Base-by-base conservation (phyloP, 2,113 vertebrate species). In the Morphnarchus princeps region DNA sequence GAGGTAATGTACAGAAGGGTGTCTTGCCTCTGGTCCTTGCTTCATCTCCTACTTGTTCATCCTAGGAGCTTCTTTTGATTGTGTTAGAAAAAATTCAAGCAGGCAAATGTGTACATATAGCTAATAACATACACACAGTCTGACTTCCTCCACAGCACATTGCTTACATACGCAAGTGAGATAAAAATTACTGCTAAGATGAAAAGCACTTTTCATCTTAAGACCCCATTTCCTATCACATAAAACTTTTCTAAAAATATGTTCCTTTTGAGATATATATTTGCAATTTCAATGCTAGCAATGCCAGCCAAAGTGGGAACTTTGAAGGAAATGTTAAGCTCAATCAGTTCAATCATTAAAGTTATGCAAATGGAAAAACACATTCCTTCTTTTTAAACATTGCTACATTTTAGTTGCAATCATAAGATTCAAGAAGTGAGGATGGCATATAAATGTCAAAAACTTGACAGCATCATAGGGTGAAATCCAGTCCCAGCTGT, bases 341-440 rank as follows among this genome's bases (percentile, higher is more conserved):
- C 74, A 78, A 86, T 78, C 90, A 81, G n/a, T 87, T 86, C 13
- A 24, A 83, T 95, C 92, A 95, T 88, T 95, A 80, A 92, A 94
- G 88, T 83, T 92, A 95, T 92, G 86, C 71, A 97, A 94, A 97
- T 90, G 59, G 49, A 24, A 81, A 95, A 94, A 20, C 85, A 77
- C 26, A 55, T 83, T 78, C 55, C 59, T 88, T 61, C 70, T 86
- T 92, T 90, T 77, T 47, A 80, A 90, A 45, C 21, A 47, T 81
- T 42, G 32, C 71, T 86, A n/a, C 5, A 2, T 78, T 96, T 89
- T 47, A 77, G 63, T 86, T 85, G 59, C 50, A 78, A 42, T 90
- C 25, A 6, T 52, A 77, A 82, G 32, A 92, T 42, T 83, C 74
- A 78, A 90, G 74, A 86, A 77, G 42, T 50, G 88, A 95, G 20